A percentile compares a stretch with the other conserved stretches of the same genome.
phyloP scores from a whole-genome alignment of 92 coral and sea anemone species.

The Phymanthus crucifer region DNA sequence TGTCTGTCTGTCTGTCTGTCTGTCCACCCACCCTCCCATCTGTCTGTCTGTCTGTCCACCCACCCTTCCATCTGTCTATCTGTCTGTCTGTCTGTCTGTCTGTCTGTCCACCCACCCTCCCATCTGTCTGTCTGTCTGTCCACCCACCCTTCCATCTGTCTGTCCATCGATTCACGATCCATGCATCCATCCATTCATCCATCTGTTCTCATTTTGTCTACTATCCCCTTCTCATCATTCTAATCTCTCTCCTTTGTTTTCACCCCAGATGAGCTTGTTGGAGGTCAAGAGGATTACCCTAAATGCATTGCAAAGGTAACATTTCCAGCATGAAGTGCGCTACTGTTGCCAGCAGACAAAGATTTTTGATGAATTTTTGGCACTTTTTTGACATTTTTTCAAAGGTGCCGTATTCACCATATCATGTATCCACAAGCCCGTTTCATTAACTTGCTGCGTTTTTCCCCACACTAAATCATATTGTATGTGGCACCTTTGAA shows the following conservation, averaged over 20 bases:
- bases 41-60: neutral
- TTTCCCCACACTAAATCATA: too few species aligned
- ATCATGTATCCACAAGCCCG: too few species aligned
- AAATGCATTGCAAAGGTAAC: constrained; percentile 71
- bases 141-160: neutral
- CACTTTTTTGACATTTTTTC: too few species aligned
- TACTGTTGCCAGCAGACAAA: too few species aligned
- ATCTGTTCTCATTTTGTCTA: neutral
- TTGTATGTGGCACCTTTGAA: too few species aligned
- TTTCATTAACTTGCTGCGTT: too few species aligned
- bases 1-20: neutral
- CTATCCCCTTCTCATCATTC: neutral
- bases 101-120: neutral
- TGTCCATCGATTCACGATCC: constrained; percentile 8
- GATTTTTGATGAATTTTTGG: too few species aligned
- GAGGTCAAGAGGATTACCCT: constrained; percentile 80
- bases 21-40: neutral
- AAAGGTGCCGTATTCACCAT: too few species aligned
- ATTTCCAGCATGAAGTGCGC: too few species aligned
- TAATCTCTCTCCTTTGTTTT: neutral
- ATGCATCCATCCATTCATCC: neutral
- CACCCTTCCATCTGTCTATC: neutral
- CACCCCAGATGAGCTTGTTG: constrained; percentile 67
- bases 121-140: neutral
- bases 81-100: neutral